Percentiles rank a stretch among this genome's conserved stretches.
phyloP scores from a whole-genome alignment of 2,113 vertebrate genomes.

The Varanus komodoensis region DNA sequence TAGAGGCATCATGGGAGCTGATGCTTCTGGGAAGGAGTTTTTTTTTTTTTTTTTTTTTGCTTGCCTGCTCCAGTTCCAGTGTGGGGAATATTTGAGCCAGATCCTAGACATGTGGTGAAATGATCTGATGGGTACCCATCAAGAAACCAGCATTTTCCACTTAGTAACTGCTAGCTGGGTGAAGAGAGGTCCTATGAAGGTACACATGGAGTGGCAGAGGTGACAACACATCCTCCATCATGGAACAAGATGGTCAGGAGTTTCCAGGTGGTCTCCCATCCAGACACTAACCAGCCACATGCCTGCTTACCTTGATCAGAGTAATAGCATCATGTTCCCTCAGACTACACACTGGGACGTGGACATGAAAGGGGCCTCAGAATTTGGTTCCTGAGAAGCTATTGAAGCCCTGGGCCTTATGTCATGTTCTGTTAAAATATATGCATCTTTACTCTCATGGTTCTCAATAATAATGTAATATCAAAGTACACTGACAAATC shows the following conservation, averaged over 20 bases:
- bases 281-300: background rate
- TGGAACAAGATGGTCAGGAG: background rate
- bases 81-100: background rate
- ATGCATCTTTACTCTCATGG: constrained; percentile 17
- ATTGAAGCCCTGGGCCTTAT: background rate
- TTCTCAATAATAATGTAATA: constrained; percentile 53
- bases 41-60: too few species aligned
- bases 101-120: background rate
- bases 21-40: too few species aligned
- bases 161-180: background rate
- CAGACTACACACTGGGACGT: background rate
- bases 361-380: too few species aligned
- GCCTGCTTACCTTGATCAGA: background rate
- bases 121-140: background rate
- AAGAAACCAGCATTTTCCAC: background rate
- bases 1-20: too few species aligned
- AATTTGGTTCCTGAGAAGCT: background rate
- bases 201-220: too few species aligned
- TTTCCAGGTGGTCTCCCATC: background rate
- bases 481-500: constrained; percentile 46
- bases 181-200: too few species aligned
- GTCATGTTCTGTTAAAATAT: constrained; percentile 15
- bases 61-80: too few species aligned
- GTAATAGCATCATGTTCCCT: background rate
- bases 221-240: background rate